Conservation (phyloP, 2,797 vertebrate species). For the Peromyscus nudipes region DNA sequence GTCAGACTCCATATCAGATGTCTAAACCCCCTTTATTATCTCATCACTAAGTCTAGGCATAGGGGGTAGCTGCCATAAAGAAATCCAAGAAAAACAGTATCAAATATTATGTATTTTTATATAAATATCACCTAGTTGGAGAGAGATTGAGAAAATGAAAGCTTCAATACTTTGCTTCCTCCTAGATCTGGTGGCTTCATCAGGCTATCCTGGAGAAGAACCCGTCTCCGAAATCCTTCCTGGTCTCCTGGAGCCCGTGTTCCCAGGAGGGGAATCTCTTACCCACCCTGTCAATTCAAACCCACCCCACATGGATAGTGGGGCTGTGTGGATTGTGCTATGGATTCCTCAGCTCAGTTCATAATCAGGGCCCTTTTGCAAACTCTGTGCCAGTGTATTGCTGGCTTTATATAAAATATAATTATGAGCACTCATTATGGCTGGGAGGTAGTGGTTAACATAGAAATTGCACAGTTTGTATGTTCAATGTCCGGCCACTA, state of each 20-base stretch:
- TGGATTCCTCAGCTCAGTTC: slow-evolving; percentile 82
- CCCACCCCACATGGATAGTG: background rate
- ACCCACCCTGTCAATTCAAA: background rate
- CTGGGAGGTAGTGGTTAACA: slow-evolving; percentile 81
- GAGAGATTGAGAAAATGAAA: slow-evolving; percentile 48
- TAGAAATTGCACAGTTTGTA: slow-evolving; percentile 86
- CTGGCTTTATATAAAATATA: slow-evolving; percentile 84
- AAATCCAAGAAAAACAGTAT: background rate
- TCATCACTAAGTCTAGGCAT: background rate
- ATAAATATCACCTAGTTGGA: background rate
- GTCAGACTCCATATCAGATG: background rate
- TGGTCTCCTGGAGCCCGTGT: background rate
- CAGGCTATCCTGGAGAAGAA: background rate
- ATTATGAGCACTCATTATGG: slow-evolving; percentile 85
- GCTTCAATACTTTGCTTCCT: background rate
- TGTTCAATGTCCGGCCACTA: slow-evolving; percentile 79
- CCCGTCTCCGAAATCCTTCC: background rate
- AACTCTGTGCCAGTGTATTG: slow-evolving; percentile 79
- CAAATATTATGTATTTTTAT: background rate
- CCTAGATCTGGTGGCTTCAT: background rate
- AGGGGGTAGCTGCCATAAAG: background rate
- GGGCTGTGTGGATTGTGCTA: slow-evolving; percentile 33
- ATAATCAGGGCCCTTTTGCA: slow-evolving; percentile 85
- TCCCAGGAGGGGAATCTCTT: background rate
- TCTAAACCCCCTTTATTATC: background rate